Conservation (phyloP, 2,888 invertebrate species). For the Pristionchus mayeri region DNA sequence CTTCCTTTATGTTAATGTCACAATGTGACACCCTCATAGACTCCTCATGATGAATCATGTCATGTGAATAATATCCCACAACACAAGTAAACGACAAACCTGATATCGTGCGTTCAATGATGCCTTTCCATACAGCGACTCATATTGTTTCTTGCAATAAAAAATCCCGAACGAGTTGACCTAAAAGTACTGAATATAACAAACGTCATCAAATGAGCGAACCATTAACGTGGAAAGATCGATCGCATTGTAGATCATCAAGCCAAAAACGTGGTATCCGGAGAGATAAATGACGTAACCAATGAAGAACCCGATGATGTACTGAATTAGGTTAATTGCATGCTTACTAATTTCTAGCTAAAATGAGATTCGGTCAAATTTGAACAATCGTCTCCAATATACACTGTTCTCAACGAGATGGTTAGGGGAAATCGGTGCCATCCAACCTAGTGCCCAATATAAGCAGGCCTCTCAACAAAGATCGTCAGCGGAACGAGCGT, state of each 20-base stretch:
- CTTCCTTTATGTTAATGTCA: too few species aligned
- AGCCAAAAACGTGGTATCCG: neutral
- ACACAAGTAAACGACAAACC: neutral
- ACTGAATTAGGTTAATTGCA: too few species aligned
- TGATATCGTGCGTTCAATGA: neutral
- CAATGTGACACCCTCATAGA: too few species aligned
- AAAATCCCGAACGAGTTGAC: neutral
- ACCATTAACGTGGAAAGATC: neutral
- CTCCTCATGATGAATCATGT: too few species aligned
- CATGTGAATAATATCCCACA: too few species aligned
- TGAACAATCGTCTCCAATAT: too few species aligned
- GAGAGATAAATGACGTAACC: neutral
- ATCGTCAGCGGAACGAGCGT: neutral
- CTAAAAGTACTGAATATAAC: neutral
- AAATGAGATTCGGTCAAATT: too few species aligned
- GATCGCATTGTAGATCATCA: neutral
- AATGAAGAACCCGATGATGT: neutral
- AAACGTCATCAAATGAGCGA: neutral
- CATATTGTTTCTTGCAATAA: neutral
- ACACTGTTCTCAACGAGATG: too few species aligned
- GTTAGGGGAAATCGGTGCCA: too few species aligned
- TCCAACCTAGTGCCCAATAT: too few species aligned
- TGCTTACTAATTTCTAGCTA: too few species aligned
- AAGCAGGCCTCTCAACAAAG: neutral
- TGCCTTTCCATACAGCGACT: neutral